Evolutionary conservation across 2,797 vertebrate species (phyloP).

Genomic region (Diceros bicornis): DNA sequence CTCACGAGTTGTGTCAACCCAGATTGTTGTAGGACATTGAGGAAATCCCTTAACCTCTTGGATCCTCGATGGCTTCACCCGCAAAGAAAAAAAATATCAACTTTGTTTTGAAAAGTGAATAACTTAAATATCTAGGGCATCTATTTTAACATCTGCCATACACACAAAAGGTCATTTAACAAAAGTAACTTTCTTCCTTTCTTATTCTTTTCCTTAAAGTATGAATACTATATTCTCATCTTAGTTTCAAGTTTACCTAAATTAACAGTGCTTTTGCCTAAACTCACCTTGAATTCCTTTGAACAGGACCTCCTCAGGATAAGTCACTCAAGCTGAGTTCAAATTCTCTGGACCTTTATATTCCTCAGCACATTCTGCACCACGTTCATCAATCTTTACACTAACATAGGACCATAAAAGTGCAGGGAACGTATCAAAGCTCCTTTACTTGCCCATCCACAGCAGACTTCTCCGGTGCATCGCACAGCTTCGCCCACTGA

Average conservation of each 20-base stretch:
- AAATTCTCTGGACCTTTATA: not conserved
- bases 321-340: not conserved
- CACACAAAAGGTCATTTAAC: not conserved
- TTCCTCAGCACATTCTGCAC: not conserved
- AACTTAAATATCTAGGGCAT: too few relatives aligned
- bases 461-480: not conserved
- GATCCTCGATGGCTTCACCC: not conserved
- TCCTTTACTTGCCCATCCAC: too few relatives aligned
- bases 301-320: not conserved
- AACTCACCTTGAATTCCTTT: not conserved
- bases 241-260: not conserved
- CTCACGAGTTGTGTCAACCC: not conserved
- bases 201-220: not conserved
- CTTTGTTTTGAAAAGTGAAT: not conserved
- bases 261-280: not conserved
- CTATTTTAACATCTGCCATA: fast-evolving
- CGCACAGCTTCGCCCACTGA: not conserved
- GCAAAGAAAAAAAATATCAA: not conserved
- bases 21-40: not conserved
- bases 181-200: not conserved
- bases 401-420: not conserved
- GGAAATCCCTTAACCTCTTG: not conserved
- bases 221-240: not conserved
- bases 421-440: not conserved
- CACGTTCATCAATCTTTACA: not conserved